Evolutionary conservation across 2,113 vertebrate genomes (phyloP), one percentile per base, ranked within the genome.

Genomic region (Ptyas mucosa): DNA sequence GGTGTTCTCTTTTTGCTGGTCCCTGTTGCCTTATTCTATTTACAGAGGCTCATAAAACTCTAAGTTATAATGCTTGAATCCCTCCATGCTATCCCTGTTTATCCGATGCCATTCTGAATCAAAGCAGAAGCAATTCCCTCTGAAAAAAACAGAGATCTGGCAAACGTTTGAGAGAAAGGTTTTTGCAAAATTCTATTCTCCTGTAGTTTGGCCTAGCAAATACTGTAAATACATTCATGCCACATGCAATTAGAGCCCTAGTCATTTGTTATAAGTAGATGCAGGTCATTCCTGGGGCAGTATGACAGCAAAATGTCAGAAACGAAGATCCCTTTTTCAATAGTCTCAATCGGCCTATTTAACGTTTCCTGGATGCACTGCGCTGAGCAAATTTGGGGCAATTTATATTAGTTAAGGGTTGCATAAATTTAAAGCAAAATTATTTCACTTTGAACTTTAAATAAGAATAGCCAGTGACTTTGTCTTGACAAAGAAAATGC

Each of bases 401-500:
- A 89, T n/a, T 15, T 55, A 43, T 46, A 88, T 5, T 43, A 24
- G 69, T 43, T 61, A 23, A 39, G 49, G 23, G 18, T 54, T 92
- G 46, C 61, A 24, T 64, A 69, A 92, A 85, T 85, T 51, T 46
- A 89, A 51, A 90, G 55, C n/a, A 93, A 93, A 93, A 86, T 51
- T 61, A 85, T 85, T 89, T 89, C 20, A 58, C 46, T 93, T 90
- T 39, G 75, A 86, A 86, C 54, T 51, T 90, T 90, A 85, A 90
- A 90, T 90, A 90, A 93, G 43, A 52, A 49, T 49, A 49, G n/a
- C 43, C 75, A 90, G 51, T 52, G 92, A 61, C 89, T 90, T 89
- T 93, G 52, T 53, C 29, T 14, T 85, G 75, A 90, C 54, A 86
- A 90, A 90, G 92, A 90, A 93, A 89, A 90, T 90, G 85, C 34